Evolutionary conservation across 2,797 vertebrate genomes (phyloP).

Genomic region (Gouania willdenowi): DNA sequence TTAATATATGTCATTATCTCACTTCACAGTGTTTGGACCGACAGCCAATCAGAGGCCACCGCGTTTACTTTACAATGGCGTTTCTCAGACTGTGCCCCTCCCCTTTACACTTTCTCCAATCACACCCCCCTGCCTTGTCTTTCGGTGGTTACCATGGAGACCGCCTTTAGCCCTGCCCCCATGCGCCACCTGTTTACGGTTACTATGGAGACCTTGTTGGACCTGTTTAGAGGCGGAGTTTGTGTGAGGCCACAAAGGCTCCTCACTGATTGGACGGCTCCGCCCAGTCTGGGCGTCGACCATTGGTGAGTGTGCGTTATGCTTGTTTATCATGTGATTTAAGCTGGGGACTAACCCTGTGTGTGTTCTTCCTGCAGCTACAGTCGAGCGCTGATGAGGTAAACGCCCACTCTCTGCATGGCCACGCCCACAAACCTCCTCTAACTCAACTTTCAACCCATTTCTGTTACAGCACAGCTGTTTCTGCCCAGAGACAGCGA

Average conservation of each 20-base stretch:
- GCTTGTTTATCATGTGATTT: neutral
- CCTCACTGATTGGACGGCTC: constrained; percentile 72
- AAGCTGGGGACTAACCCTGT: neutral
- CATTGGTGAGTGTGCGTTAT: constrained; percentile 76
- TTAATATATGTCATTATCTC: too few relatives aligned
- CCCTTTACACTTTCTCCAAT: constrained; percentile 56
- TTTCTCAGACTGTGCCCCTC: constrained; percentile 19
- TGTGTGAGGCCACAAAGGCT: constrained; percentile 53
- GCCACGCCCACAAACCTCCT: too few relatives aligned
- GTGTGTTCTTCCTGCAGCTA: too few relatives aligned
- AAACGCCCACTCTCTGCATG: too few relatives aligned
- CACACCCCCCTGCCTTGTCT: constrained; percentile 53
- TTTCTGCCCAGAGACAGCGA: constrained; percentile 5
- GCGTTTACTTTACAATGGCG: constrained; percentile 17
- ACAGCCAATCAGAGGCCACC: constrained; percentile 10
- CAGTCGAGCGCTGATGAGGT: too few relatives aligned
- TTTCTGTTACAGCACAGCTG: constrained; percentile 5
- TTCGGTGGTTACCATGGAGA: constrained; percentile 66
- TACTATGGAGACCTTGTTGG: constrained; percentile 63
- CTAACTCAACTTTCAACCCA: too few relatives aligned
- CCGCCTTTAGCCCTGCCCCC: constrained; percentile 12
- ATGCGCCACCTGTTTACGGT: constrained; percentile 56
- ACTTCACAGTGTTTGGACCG: neutral
- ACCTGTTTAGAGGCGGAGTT: constrained; percentile 63
- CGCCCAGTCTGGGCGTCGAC: constrained; percentile 67